A percentile compares a stretch with the other conserved stretches of the same genome.
phyloP scores from a whole-genome alignment of 2,888 invertebrate genomes.

The Rhyacophila evoluta region DNA sequence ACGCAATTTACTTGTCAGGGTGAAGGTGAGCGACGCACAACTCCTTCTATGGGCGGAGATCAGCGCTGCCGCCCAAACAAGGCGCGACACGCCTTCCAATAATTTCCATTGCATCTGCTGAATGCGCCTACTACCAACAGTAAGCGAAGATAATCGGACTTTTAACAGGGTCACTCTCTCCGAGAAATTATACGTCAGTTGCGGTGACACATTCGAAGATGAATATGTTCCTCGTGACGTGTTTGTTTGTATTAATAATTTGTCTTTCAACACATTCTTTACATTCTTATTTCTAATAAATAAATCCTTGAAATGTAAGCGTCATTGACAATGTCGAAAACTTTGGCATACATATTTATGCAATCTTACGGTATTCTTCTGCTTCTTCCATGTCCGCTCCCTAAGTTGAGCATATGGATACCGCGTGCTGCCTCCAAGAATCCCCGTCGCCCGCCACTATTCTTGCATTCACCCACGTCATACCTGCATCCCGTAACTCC shows the following conservation, averaged over 20 bases:
- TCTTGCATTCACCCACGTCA: no score
- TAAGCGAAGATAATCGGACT: neutral
- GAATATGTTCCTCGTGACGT: neutral
- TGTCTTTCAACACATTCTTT: neutral
- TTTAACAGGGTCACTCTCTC: neutral
- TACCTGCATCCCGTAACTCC: no score
- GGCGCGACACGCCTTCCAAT: conserved; percentile 8
- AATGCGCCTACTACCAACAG: neutral
- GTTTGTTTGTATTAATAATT: neutral
- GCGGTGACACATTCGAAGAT: neutral
- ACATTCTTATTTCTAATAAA: no score
- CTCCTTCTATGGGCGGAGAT: conserved; percentile 32
- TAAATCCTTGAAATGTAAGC: no score
- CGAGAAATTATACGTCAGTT: neutral
- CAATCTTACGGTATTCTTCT: no score
- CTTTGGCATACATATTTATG: no score
- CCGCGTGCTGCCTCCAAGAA: no score
- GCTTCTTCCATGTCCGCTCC: no score
- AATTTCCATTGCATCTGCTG: neutral
- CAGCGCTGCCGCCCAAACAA: conserved; percentile 28
- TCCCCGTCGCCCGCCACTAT: no score
- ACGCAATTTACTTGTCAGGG: conserved; percentile 15
- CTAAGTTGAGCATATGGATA: no score
- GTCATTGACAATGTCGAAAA: no score
- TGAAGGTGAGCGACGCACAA: conserved; percentile 36